Evolutionary conservation across 1,140 invertebrate species (phyloP), one percentile per base, ranked within the genome.

Genomic region (Phortica variegata): DNA sequence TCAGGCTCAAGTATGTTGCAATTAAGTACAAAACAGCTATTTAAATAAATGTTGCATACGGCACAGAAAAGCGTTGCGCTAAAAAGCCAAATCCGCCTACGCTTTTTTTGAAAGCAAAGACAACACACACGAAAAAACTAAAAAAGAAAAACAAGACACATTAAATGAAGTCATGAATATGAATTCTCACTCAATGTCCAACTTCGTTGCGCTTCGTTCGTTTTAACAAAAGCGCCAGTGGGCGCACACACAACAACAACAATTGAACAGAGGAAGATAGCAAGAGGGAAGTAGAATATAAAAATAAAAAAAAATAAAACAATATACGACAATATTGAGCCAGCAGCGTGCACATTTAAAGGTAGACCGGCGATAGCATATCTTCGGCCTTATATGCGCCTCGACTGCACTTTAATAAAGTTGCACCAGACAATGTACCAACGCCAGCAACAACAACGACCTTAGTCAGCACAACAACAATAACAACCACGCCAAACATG

Each of bases 151-250:
- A 36, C 45, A 40, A 43, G 10, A 26, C 5, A 34, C 49, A 48
- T 26, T 56, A 48, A 56, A 56, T 56, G 47, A 45, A 56, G 46
- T 50, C 50, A 46, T 53, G 50, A 41, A 13, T 15, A 15, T 23
- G 19, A 37, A 33, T 21, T 33, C 36, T 29, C 16, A 33, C 21
- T 31, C 39, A 44, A 47, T 37, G 43, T 46, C 23, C 23, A 47
- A 46, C 23, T 36, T 47, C 40, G 44, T 36, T 41, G 13, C 13
- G 18, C 15, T 13, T 36, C 43, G 13, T n/a, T 26, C 5, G 5
- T n/a, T n/a, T n/a, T n/a, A n/a, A n/a, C n/a, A n/a, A n/a, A 5
- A 26, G 23, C 19, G 3, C 40, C 40, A 26, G 36, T 38, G 36
- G 36, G 36, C 36, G 36, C 36, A n/a, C 12, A 34, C 33, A n/a